A percentile compares a stretch with the other conserved stretches of the same genome.
These are phyloP conservation scores for Cacatua alba DNA, from an alignment of 2,113 vertebrate species.

Conservation along the genomic window DNA sequence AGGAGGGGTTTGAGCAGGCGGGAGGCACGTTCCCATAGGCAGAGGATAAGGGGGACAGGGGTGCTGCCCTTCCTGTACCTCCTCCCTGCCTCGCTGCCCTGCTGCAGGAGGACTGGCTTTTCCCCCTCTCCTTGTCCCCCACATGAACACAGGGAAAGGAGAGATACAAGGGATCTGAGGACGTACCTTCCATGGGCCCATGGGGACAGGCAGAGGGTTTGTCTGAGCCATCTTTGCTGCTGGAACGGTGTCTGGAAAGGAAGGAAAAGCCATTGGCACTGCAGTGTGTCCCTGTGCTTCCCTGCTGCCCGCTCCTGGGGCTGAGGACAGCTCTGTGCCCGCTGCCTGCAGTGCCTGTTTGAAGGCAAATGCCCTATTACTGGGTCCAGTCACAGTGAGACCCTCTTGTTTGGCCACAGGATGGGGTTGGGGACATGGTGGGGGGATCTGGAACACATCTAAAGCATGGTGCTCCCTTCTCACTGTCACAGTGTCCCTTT, in stretches of 20 bases:
- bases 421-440: rapidly evolving
- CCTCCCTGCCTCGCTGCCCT: not conserved
- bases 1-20: not conserved
- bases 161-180: rapidly evolving
- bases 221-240: slow-evolving; percentile 88
- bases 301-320: not conserved
- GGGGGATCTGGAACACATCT: not conserved
- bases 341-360: rapidly evolving
- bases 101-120: not conserved
- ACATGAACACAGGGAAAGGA: not conserved
- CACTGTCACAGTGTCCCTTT: rapidly evolving
- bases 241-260: slow-evolving; percentile 70
- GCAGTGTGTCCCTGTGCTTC: not conserved
- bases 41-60: not conserved
- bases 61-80: not conserved
- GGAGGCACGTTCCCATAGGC: not conserved
- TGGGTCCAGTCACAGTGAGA: rapidly evolving
- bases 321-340: rapidly evolving
- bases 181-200: slow-evolving; percentile 92
- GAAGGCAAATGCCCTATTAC: not conserved
- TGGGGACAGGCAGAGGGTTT: slow-evolving; percentile 85
- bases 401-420: not conserved
- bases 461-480: not conserved
- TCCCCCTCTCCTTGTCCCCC: not conserved
- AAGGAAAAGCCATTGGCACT: slow-evolving; percentile 1